Conservation (phyloP, 2,113 vertebrate genomes). For the Cisticola juncidis region DNA sequence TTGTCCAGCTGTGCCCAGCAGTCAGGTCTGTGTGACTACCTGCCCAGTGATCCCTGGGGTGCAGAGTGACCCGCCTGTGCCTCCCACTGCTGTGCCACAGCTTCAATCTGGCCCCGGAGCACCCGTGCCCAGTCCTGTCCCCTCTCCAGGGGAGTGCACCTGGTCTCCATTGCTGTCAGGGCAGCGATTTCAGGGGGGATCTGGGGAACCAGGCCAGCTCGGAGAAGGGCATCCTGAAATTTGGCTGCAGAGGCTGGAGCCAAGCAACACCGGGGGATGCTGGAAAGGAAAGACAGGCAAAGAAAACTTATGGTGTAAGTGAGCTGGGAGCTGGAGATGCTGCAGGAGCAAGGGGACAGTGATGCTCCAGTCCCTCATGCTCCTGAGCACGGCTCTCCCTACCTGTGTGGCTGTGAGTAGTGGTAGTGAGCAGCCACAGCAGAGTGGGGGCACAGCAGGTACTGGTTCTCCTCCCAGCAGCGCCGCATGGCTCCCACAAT, state of each 20-base stretch:
- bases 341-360: not conserved
- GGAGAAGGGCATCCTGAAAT: constrained; percentile 80
- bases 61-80: fast-evolving
- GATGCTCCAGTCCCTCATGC: not conserved
- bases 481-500: constrained; percentile 65
- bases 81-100: not conserved
- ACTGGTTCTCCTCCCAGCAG: constrained; percentile 79
- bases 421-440: constrained; percentile 75
- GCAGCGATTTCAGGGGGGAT: constrained; percentile 72
- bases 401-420: constrained; percentile 39
- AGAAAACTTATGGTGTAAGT: not conserved
- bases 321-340: not conserved
- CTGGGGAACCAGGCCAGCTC: constrained; percentile 78
- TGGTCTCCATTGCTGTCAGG: constrained; percentile 75
- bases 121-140: constrained; percentile 78
- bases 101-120: constrained; percentile 67
- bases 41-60: not conserved
- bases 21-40: not conserved
- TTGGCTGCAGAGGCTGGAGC: constrained; percentile 90
- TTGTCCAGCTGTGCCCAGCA: fast-evolving
- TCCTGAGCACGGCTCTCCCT: not conserved
- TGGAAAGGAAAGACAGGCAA: not conserved
- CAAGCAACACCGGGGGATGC: constrained; percentile 79
- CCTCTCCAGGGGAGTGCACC: constrained; percentile 70
- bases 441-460: constrained; percentile 78